Percentiles rank a stretch among this genome's conserved stretches.
These are phyloP conservation scores for Chaetoderma sp. DNA, from an alignment of 2,888 invertebrate species.

Conservation along the genomic window DNA sequence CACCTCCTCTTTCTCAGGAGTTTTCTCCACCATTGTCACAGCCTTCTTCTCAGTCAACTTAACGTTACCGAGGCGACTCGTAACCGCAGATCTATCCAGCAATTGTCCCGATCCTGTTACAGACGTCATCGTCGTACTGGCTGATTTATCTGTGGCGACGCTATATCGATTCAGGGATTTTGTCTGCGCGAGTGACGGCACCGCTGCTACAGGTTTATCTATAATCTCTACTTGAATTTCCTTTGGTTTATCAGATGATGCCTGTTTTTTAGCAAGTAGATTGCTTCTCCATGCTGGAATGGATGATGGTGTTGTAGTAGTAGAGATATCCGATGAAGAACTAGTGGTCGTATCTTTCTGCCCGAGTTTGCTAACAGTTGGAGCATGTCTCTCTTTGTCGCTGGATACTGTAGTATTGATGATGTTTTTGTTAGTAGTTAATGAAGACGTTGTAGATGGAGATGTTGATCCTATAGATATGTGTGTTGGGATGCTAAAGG, in stretches of 20 bases:
- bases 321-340: not conserved
- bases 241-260: slow-evolving; percentile 26
- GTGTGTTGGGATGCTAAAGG: slow-evolving; percentile 9
- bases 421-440: slow-evolving; percentile 5
- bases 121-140: too few relatives aligned
- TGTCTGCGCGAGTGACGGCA: too few relatives aligned
- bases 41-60: too few relatives aligned
- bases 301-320: slow-evolving; percentile 2
- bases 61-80: too few relatives aligned
- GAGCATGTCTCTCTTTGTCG: slow-evolving; percentile 13
- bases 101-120: too few relatives aligned
- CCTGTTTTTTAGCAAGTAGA: slow-evolving; percentile 32
- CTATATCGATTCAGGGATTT: too few relatives aligned
- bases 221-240: slow-evolving; percentile 59
- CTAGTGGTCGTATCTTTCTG: slow-evolving; percentile 1
- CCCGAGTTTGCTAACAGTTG: slow-evolving; percentile 6
- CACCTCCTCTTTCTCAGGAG: too few relatives aligned
- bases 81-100: not conserved
- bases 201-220: slow-evolving; percentile 41
- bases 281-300: slow-evolving; percentile 49
- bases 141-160: too few relatives aligned
- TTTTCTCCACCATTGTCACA: too few relatives aligned
- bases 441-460: too few relatives aligned
- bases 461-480: too few relatives aligned
- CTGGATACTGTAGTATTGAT: slow-evolving; percentile 15